A percentile compares a stretch with the other conserved stretches of the same genome.
Evolutionary conservation across 2,888 invertebrate species (phyloP).

Genomic region (Heteromyza rotundicornis): DNA sequence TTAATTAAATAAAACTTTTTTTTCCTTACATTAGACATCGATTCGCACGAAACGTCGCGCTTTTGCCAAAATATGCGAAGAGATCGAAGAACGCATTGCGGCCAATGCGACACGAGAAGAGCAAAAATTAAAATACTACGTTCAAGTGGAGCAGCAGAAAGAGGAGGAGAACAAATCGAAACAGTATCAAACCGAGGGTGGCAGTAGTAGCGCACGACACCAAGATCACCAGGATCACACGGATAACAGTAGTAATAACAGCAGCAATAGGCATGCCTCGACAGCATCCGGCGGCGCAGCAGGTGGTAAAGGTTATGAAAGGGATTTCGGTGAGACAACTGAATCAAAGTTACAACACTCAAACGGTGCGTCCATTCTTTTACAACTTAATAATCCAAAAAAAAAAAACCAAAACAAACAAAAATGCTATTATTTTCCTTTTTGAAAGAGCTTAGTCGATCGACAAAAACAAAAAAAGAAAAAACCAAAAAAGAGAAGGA

Average conservation of each 20-base stretch:
- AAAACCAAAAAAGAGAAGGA: too few relatives aligned
- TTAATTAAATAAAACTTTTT: too few relatives aligned
- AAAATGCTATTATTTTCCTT: too few relatives aligned
- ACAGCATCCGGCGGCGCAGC: slow-evolving; percentile 17
- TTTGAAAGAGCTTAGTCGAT: too few relatives aligned
- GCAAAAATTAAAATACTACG: slow-evolving; percentile 46
- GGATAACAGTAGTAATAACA: slow-evolving; percentile 11
- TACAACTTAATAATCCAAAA: not conserved
- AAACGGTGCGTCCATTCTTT: slow-evolving; percentile 52
- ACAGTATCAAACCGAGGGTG: slow-evolving; percentile 16
- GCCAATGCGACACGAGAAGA: slow-evolving; percentile 69
- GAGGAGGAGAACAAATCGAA: slow-evolving; percentile 24
- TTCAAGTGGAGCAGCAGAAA: slow-evolving; percentile 38
- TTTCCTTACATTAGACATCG: slow-evolving; percentile 63
- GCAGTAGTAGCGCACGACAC: slow-evolving; percentile 26
- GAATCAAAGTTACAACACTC: slow-evolving; percentile 54
- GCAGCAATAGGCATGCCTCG: slow-evolving; percentile 11
- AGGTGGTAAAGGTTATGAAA: slow-evolving; percentile 43
- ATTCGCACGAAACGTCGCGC: slow-evolving; percentile 71
- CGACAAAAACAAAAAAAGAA: too few relatives aligned
- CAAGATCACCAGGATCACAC: slow-evolving; percentile 17
- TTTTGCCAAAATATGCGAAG: slow-evolving; percentile 76
- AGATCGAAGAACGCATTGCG: slow-evolving; percentile 74
- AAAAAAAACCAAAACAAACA: too few relatives aligned
- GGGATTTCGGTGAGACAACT: slow-evolving; percentile 53